Evolutionary conservation across 1,140 invertebrate genomes (phyloP).

Genomic region (Micrasema longulum): DNA sequence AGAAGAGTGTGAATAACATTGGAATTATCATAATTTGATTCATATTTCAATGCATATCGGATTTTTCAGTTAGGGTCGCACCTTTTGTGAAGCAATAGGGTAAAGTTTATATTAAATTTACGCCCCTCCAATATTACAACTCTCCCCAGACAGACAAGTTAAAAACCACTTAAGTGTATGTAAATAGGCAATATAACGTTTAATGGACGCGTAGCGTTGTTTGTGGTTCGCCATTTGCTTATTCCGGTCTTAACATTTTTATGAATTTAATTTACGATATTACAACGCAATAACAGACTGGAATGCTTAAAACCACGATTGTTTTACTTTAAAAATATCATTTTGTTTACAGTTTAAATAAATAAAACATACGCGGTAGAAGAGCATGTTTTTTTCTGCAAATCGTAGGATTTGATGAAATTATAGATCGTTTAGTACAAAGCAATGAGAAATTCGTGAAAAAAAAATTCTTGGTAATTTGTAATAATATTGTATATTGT

Average conservation of each 20-base stretch:
- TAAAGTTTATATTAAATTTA: conserved; percentile 33
- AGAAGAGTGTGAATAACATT: conserved; percentile 28
- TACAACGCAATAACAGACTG: not conserved
- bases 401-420: too few relatives aligned
- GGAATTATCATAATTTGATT: conserved; percentile 37
- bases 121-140: conserved; percentile 9
- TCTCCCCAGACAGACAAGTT: conserved; percentile 25
- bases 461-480: too few relatives aligned
- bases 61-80: conserved; percentile 24
- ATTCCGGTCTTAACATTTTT: not conserved
- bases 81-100: conserved; percentile 1
- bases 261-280: not conserved
- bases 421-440: too few relatives aligned
- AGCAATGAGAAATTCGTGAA: too few relatives aligned
- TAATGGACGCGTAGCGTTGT: conserved; percentile 10
- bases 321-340: too few relatives aligned
- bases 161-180: conserved; percentile 29
- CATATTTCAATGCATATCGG: conserved; percentile 39
- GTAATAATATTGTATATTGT: too few relatives aligned
- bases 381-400: too few relatives aligned
- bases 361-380: too few relatives aligned
- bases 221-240: not conserved
- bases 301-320: too few relatives aligned
- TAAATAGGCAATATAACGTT: conserved; percentile 20
- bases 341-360: too few relatives aligned